Percentiles rank a stretch among this genome's conserved stretches.
These are phyloP conservation scores for Cerceris rybyensis DNA, from an alignment of 2,888 invertebrate genomes.

Conservation along the genomic window DNA sequence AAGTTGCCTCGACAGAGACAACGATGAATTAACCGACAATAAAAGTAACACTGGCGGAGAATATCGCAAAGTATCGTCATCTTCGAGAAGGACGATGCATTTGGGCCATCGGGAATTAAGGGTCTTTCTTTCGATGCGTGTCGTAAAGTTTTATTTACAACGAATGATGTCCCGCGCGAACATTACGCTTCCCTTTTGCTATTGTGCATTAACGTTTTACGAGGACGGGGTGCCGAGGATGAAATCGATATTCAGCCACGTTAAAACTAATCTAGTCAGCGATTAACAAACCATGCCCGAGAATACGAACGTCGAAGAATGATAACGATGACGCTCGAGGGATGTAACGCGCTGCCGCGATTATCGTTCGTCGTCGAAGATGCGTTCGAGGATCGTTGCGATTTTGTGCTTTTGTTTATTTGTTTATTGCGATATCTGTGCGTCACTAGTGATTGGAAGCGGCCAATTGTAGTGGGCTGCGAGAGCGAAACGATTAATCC, in stretches of 20 bases:
- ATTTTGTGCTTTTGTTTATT: too few species aligned
- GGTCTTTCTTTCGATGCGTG: conserved; percentile 1
- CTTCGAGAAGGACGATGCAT: conserved; percentile 15
- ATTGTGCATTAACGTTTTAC: conserved; percentile 40
- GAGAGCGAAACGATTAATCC: too few species aligned
- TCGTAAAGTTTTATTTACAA: conserved; percentile 20
- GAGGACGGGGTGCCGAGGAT: conserved; percentile 13
- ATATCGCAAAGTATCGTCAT: background rate
- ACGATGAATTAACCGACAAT: too few species aligned
- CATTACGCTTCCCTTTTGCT: conserved; percentile 11
- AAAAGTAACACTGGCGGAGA: too few species aligned
- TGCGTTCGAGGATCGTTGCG: background rate
- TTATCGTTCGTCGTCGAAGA: background rate
- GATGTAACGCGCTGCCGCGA: conserved; percentile 19
- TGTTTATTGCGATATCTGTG: background rate
- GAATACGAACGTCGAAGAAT: conserved; percentile 34
- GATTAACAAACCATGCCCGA: conserved; percentile 45
- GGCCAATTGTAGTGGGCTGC: too few species aligned
- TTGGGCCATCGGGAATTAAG: conserved; percentile 9
- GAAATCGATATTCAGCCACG: conserved; percentile 41
- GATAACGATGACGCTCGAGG: conserved; percentile 8
- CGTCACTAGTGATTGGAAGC: too few species aligned
- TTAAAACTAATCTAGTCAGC: conserved; percentile 40
- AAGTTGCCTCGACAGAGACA: too few species aligned
- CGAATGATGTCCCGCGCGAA: conserved; percentile 11